Conservation (phyloP, 2,888 invertebrate species). For the Eristalis pertinax region DNA sequence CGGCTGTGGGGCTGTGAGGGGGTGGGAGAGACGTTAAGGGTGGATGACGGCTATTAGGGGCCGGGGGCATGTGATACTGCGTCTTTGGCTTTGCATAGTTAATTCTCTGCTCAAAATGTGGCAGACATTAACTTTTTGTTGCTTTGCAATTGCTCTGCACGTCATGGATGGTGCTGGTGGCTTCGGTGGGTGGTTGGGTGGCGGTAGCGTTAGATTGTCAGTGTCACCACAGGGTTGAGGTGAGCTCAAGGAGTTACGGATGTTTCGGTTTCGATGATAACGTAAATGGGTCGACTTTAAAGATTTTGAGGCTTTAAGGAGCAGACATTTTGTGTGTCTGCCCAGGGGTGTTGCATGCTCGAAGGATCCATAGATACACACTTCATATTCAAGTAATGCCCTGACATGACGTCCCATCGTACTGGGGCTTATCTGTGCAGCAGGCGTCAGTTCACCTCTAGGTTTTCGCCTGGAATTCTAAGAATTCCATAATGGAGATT, state of each 20-base stretch:
- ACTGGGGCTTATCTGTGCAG: not conserved
- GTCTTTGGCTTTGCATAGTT: conserved; percentile 55
- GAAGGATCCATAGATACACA: not conserved
- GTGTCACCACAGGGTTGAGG: conserved; percentile 9
- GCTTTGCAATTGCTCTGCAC: conserved; percentile 22
- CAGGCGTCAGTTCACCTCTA: not conserved
- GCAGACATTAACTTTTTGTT: conserved; percentile 45
- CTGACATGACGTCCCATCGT: not conserved
- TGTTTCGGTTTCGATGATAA: conserved; percentile 4
- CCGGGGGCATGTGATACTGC: conserved; percentile 27
- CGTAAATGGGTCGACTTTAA: conserved; percentile 15
- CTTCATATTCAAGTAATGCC: not conserved
- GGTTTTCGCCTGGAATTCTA: not conserved
- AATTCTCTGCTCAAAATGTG: conserved; percentile 52
- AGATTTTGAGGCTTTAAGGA: not conserved
- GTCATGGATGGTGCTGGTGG: not conserved
- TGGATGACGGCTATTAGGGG: conserved; percentile 52
- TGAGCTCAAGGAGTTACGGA: conserved; percentile 2
- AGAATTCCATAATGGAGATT: not conserved
- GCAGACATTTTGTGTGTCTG: not conserved
- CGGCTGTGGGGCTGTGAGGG: not conserved
- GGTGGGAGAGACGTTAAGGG: not conserved
- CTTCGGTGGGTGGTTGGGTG: not conserved
- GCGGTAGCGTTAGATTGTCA: not conserved
- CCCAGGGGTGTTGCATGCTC: not conserved